Conservation (phyloP, 2,797 vertebrate genomes). For the Eleutherodactylus coqui region DNA sequence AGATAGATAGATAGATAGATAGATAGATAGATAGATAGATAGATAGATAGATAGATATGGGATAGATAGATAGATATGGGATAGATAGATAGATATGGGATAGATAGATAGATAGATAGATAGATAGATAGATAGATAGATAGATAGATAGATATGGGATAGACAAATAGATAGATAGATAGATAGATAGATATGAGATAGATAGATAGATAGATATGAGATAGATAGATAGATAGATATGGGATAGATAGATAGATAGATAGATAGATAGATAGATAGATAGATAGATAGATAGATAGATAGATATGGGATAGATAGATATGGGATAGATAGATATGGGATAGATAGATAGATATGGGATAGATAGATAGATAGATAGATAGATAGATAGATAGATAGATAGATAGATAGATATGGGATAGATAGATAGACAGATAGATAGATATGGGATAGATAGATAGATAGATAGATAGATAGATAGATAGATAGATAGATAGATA, state of each 20-base stretch:
- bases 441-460: not conserved
- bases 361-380: too few relatives aligned
- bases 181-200: not conserved
- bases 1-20: not conserved
- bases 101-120: not conserved
- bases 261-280: not conserved
- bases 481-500: too few relatives aligned
- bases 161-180: not conserved
- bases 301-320: not conserved
- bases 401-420: not conserved
- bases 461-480: not conserved
- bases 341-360: too few relatives aligned
- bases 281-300: slow-evolving; percentile 7
- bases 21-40: slow-evolving; percentile 7
- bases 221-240: too few relatives aligned
- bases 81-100: too few relatives aligned
- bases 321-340: too few relatives aligned
- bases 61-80: not conserved
- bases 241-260: not conserved
- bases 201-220: not conserved
- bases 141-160: not conserved
- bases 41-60: not conserved
- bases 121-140: slow-evolving; percentile 7
- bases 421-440: too few relatives aligned
- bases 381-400: too few relatives aligned